Evolutionary conservation across 1,140 invertebrate genomes (phyloP).

Genomic region (Wiebesia pumilae): DNA sequence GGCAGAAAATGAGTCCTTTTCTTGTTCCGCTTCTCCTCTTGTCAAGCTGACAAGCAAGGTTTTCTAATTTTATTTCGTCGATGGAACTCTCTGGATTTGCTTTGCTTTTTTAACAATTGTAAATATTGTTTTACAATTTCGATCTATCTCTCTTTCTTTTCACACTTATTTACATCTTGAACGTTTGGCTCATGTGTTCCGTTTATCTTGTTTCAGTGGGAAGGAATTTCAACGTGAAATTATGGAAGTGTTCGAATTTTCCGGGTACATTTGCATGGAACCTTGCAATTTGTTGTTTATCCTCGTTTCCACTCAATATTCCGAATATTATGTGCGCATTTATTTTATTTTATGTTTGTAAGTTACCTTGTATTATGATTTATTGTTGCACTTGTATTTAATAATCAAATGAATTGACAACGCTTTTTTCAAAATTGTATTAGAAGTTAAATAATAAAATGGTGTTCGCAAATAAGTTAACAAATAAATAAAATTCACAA

Average conservation of each 20-base stretch:
- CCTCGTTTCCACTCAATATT: background rate
- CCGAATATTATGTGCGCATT: background rate
- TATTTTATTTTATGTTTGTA: background rate
- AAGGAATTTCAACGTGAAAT: background rate
- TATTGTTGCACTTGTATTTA: no score
- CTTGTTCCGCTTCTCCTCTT: background rate
- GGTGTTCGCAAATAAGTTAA: no score
- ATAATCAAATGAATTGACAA: no score
- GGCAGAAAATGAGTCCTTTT: background rate
- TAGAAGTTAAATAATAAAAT: no score
- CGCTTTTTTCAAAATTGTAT: no score
- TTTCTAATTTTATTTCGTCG: background rate
- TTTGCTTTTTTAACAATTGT: background rate
- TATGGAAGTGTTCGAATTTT: background rate
- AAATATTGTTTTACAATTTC: background rate
- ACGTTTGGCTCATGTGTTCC: background rate
- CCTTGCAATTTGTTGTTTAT: background rate
- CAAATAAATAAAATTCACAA: no score
- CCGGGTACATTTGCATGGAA: background rate
- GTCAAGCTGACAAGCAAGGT: background rate
- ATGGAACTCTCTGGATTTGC: background rate
- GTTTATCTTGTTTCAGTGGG: background rate
- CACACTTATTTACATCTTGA: background rate
- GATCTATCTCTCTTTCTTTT: no score
- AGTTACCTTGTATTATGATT: background rate